phyloP scores from a whole-genome alignment of 2,888 invertebrate genomes.

The Macrostomum cliftonense region DNA sequence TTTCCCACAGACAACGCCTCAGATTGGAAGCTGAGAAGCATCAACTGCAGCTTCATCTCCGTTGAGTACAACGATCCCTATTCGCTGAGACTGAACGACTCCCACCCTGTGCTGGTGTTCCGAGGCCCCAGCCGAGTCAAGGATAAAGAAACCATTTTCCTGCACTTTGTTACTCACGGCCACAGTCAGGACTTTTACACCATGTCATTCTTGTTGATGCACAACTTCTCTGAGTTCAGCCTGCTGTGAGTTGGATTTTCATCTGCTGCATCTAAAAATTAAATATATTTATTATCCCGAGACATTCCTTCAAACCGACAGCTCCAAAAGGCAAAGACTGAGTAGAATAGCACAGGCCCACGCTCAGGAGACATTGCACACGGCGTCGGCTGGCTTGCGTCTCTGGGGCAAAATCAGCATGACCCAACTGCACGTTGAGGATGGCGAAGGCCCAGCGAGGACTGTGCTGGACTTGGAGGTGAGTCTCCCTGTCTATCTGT shows the following conservation, averaged over 20 bases:
- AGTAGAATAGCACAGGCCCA: slow-evolving; percentile 12
- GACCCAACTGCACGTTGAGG: slow-evolving; percentile 13
- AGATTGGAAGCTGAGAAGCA: slow-evolving; percentile 12
- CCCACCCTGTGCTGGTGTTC: slow-evolving; percentile 12
- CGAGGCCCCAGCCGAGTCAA: slow-evolving; percentile 15
- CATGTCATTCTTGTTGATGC: slow-evolving; percentile 16
- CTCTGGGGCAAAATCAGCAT: slow-evolving; percentile 18
- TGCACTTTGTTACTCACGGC: slow-evolving; percentile 15
- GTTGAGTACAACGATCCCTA: slow-evolving; percentile 14
- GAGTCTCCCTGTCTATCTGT: too few relatives aligned
- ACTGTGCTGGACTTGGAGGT: slow-evolving; percentile 14
- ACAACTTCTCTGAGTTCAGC: slow-evolving; percentile 13
- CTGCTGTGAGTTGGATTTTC: slow-evolving; percentile 11
- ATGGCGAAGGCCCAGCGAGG: slow-evolving; percentile 13
- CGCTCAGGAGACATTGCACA: slow-evolving; percentile 10
- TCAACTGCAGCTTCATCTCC: slow-evolving; percentile 13
- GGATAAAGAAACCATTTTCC: slow-evolving; percentile 14
- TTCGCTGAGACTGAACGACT: slow-evolving; percentile 7
- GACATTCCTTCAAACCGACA: too few relatives aligned
- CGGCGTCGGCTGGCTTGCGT: slow-evolving; percentile 15
- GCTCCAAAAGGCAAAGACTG: too few relatives aligned
- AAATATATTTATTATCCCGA: too few relatives aligned
- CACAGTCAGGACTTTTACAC: slow-evolving; percentile 16
- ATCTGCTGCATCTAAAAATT: too few relatives aligned
- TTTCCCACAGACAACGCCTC: slow-evolving; percentile 12